Conservation (phyloP, 2,797 vertebrate genomes). For the Lemur catta region DNA sequence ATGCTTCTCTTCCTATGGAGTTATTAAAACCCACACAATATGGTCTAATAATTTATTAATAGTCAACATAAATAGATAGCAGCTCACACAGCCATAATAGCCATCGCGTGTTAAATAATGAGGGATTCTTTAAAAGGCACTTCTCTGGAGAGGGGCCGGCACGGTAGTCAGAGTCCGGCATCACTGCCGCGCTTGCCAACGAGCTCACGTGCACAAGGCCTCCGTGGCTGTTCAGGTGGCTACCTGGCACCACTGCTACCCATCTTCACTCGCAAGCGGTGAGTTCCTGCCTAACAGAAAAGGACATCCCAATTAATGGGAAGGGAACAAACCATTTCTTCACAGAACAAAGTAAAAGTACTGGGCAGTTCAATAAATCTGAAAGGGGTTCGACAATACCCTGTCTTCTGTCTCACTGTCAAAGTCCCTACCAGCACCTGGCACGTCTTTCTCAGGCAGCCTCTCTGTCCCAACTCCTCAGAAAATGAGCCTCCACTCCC, state of each 20-base stretch:
- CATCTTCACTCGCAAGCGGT: neutral
- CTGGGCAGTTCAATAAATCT: neutral
- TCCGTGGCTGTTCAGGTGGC: neutral
- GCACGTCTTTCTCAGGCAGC: neutral
- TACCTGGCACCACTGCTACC: neutral
- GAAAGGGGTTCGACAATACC: neutral
- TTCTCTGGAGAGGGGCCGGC: neutral
- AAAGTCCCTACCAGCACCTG: neutral
- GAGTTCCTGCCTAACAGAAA: neutral
- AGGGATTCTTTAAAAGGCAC: constrained; percentile 57
- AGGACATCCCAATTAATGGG: neutral
- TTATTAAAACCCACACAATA: constrained; percentile 78
- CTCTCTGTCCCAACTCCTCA: neutral
- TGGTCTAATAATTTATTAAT: constrained; percentile 79
- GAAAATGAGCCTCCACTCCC: neutral
- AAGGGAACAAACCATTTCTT: neutral
- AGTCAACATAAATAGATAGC: constrained; percentile 77
- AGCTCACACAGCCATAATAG: constrained; percentile 61
- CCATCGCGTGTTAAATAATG: constrained; percentile 56
- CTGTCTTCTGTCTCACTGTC: neutral
- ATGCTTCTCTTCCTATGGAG: constrained; percentile 68
- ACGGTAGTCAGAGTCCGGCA: neutral
- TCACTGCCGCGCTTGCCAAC: neutral
- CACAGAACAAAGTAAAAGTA: neutral
- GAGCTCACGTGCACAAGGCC: neutral